These are phyloP conservation scores for Nysson spinosus DNA, from an alignment of 2,888 invertebrate species.

Conservation along the genomic window DNA sequence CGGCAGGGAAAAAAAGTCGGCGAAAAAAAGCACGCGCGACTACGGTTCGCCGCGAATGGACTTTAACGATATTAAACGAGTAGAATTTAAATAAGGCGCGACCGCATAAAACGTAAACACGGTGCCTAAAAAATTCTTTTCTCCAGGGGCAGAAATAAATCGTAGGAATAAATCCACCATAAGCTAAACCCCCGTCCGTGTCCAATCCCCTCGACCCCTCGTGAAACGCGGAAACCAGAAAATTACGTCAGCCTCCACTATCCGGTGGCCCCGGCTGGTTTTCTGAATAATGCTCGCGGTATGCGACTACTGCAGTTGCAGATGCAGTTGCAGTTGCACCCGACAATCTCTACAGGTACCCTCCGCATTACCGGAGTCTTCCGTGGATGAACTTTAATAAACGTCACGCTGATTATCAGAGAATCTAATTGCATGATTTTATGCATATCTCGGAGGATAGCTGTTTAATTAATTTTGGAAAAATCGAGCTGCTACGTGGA, in stretches of 20 bases:
- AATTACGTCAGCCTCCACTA: conserved; percentile 64
- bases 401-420: not conserved
- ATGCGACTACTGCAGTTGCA: conserved; percentile 52
- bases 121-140: conserved; percentile 50
- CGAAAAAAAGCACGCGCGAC: conserved; percentile 12
- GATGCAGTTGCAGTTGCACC: conserved; percentile 46
- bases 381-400: conserved; percentile 1
- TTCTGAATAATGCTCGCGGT: conserved; percentile 57
- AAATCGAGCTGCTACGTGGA: not conserved
- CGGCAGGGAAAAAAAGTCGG: not conserved
- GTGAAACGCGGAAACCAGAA: conserved; percentile 67
- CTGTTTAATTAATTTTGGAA: not conserved
- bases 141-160: conserved; percentile 45
- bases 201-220: conserved; percentile 40
- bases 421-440: not conserved
- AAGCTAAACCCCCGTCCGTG: conserved; percentile 31
- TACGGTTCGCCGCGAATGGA: conserved; percentile 40
- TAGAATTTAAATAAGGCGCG: conserved; percentile 42
- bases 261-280: conserved; percentile 42
- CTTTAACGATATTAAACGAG: conserved; percentile 13
- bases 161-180: conserved; percentile 25
- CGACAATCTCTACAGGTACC: conserved; percentile 20
- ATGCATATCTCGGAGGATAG: not conserved
- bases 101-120: conserved; percentile 38
- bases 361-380: not conserved